A percentile compares a stretch with the other conserved stretches of the same genome.
These are phyloP conservation scores for Mya arenaria DNA, from an alignment of 1,140 invertebrate species.

Conservation along the genomic window DNA sequence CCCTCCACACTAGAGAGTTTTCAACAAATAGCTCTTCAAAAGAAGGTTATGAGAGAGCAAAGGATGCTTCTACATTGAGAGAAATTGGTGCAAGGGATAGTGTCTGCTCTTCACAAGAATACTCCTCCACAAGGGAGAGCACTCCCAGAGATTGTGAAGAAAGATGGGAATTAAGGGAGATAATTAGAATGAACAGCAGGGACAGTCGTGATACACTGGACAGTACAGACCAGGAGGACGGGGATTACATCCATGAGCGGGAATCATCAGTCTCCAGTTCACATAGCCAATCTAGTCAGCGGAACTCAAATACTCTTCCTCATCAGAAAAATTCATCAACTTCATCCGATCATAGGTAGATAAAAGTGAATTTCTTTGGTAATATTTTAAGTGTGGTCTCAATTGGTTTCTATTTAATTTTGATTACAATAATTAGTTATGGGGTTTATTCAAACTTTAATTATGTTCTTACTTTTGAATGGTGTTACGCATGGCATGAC, in stretches of 20 bases:
- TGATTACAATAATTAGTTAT: no score
- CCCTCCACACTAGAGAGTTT: background rate
- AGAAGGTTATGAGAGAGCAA: background rate
- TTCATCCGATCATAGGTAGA: slow-evolving; percentile 52
- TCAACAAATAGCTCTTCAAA: background rate
- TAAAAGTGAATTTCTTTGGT: no score
- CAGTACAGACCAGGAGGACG: background rate
- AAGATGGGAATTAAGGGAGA: slow-evolving; percentile 52
- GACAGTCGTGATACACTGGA: slow-evolving; percentile 3
- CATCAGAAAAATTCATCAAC: slow-evolving; percentile 62
- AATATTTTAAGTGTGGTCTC: no score
- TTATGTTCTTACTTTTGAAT: no score
- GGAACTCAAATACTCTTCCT: slow-evolving; percentile 66
- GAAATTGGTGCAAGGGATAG: background rate
- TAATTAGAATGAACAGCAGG: slow-evolving; percentile 5
- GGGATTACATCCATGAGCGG: slow-evolving; percentile 40
- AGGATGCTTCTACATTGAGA: background rate
- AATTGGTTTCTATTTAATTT: no score
- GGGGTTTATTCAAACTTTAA: no score
- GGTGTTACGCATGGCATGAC: no score
- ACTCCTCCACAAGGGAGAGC: slow-evolving; percentile 22
- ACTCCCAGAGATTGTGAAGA: slow-evolving; percentile 38
- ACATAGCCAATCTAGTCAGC: slow-evolving; percentile 48
- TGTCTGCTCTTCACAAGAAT: background rate
- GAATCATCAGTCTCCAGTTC: slow-evolving; percentile 37